Conservation (phyloP, 2,888 invertebrate genomes). For the Melanostoma scalare region DNA sequence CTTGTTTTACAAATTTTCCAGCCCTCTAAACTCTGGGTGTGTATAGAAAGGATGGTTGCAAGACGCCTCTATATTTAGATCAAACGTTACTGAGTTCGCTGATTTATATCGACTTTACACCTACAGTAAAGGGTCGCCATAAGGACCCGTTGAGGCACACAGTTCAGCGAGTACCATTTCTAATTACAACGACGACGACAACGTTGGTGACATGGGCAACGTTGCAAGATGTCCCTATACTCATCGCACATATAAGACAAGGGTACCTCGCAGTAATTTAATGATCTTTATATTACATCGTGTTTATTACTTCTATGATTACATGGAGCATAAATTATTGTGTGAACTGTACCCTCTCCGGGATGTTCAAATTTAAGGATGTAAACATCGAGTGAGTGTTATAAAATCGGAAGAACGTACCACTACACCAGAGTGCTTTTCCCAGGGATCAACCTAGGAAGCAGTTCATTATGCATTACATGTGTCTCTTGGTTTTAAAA, state of each 20-base stretch:
- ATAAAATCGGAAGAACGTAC: slow-evolving; percentile 18
- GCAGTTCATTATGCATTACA: neutral
- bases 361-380: slow-evolving; percentile 26
- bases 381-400: neutral
- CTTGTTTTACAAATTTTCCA: slow-evolving; percentile 39
- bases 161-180: slow-evolving; percentile 18
- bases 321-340: slow-evolving; percentile 34
- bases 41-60: neutral
- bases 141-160: neutral
- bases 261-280: slow-evolving; percentile 19
- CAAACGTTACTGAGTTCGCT: slow-evolving; percentile 33
- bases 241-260: neutral
- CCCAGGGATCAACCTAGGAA: neutral
- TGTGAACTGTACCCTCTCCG: slow-evolving; percentile 11
- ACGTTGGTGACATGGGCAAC: too few species aligned
- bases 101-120: slow-evolving; percentile 33
- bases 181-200: neutral
- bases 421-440: neutral
- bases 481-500: too few species aligned
- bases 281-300: slow-evolving; percentile 35
- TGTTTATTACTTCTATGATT: slow-evolving; percentile 41
- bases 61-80: slow-evolving; percentile 34
- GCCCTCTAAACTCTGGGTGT: neutral
- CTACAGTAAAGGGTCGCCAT: slow-evolving; percentile 8
- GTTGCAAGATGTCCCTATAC: slow-evolving; percentile 5